Evolutionary conservation across 2,888 invertebrate species (phyloP), one percentile per base, ranked within the genome.

Genomic region (Mythimna loreyi): DNA sequence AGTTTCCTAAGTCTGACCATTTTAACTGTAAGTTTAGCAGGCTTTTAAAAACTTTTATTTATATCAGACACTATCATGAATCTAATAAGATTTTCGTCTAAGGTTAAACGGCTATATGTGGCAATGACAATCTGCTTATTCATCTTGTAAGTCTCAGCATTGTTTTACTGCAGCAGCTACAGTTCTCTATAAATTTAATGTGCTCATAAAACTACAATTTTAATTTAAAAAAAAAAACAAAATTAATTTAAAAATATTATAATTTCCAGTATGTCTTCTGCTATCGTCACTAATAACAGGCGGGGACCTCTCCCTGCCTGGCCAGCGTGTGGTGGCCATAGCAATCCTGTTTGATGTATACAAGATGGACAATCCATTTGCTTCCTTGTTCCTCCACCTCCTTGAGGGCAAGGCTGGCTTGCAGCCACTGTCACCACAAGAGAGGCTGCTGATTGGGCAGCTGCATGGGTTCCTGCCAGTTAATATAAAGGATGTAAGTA

Each of bases 1-100:
- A 97, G 82, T 98, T 98, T 90, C 96, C 97, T 28, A 97, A 97
- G 90, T 96, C 97, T 63, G 98, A 98, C 86, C 97, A 97, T 90
- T 98, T 98, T 88, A 98, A 98, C 94, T 94, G 97, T 97, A 90
- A 92, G 94, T 95, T 84, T 23, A 56, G 30, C 30, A 16, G 40
- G 23, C 33, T 53, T 61, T 40, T 33, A 47, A 9, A 33, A 67
- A 45, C 47, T 55, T 50, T 77, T 78, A 57, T 58, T 63, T 59
- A 40, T 45, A 58, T 45, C 50, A 55, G 3, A 21, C n/a, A 56
- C 13, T 78, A 53, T 50, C 3, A 47, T 16, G 19, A 43, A 66
- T 47, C n/a, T 36, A 57, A 19, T 58, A 36, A 60, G 16, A 28
- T 52, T 63, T 11, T 53, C 21, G 57, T 23, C 13, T 30, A 19